Base-by-base conservation (phyloP, 2,888 invertebrate species). In the Ctenicera cuprea region DNA sequence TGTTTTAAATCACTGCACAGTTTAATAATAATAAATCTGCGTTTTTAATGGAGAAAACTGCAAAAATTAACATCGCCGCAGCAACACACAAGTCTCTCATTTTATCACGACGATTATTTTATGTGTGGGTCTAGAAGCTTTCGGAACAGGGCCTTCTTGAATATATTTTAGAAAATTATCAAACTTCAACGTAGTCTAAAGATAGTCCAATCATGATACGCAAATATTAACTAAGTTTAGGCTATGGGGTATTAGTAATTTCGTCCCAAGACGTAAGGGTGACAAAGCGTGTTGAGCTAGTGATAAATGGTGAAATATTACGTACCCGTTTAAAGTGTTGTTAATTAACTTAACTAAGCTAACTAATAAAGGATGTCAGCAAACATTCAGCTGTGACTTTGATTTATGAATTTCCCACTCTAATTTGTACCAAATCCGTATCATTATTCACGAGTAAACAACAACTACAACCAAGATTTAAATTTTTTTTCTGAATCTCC, bases 281-380 rank as follows among this genome's bases (percentile, higher is more conserved):
- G 52, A 52, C 52, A 52, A 52, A 52, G 22, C 20, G 52, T 52
- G 52, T 14, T 52, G 22, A 52, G 52, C 26, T 20, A 52, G 30
- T 52, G 52, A 52, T 52, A 52, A 52, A 52, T 52, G 52, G 30
- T 52, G 52, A 52, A 52, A 52, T 52, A 52, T 52, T 26, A 52
- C 26, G 52, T 30, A 52, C 30, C 52, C 52, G 14, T 52, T 52
- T 52, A 52, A 52, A 52, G 52, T 52, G 52, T 52, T 52, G 52
- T 52, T 52, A 52, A 52, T 52, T 52, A 52, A 52, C 52, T 52
- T 52, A 52, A 52, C 52, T 52, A 52, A 52, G 52, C 52, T 52
- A 52, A 52, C 52, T 52, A 52, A 52, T 52, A 52, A 52, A 52
- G 12, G 52, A 52, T 52, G 52, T 52, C 52, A 52, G 26, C 52